Evolutionary conservation across 1,140 invertebrate species (phyloP), one percentile per base, ranked within the genome.

Genomic region (Melanaphis sacchari): DNA sequence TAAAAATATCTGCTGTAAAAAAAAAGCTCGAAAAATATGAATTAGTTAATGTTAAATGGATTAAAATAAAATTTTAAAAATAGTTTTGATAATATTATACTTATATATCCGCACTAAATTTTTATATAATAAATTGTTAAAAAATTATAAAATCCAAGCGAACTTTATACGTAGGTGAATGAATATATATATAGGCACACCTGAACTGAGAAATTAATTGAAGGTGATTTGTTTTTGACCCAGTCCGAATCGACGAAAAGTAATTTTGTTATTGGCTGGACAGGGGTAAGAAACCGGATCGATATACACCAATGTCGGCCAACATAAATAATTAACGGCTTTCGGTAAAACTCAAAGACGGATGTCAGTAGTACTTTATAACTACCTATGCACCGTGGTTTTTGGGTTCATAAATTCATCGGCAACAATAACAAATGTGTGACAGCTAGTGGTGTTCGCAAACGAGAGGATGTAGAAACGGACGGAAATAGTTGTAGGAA

Each of bases 281-380:
- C 15, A 54, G 2, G 54, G 89, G 4, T 6, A 21, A 31, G 36
- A 24, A 43, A n/a, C n/a, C 40, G 40, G 90, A 26, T 91, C 90
- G 41, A 91, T 91, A 36, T 5, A 8, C 59, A 40, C 46, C 22
- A 90, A 59, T 7, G n/a, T 11, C 15, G 54, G 7, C 40, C 59
- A 24, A 91, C 41, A 81, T 91, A 76, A 81, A 91, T 91, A 91
- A 91, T 91, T 91, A 91, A 91, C 59, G 41, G 41, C 36, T 91
- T 81, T 81, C n/a, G 31, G 41, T 36, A 36, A 81, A 91, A 66
- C 49, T 76, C 54, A 5, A 76, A 66, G 90, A 91, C 59, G 24
- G 40, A 91, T 91, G 54, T 81, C 41, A n/a, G 3, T 46, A 6
- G 43, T 21, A 41, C 40, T 76, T 6, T 76, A 76, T 84, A 84